Base-by-base conservation (phyloP, 1,140 invertebrate genomes). In the Drosophila micromelanica region DNA sequence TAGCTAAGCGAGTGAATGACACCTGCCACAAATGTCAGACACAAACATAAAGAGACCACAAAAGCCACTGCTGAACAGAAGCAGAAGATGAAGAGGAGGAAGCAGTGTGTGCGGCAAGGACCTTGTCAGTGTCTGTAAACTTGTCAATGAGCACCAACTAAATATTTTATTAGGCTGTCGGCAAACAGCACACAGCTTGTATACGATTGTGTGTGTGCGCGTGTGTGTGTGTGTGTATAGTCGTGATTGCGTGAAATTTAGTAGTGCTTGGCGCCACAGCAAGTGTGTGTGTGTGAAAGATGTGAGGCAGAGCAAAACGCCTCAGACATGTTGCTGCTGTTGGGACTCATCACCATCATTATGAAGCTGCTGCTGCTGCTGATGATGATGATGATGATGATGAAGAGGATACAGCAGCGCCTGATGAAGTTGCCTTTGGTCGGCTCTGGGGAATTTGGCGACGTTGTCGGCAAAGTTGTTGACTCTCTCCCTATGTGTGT, bases 161-260 rank as follows among this genome's bases (percentile, higher is more conserved):
- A 90, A 90, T 90, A 90, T 90, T 90, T 90, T 91, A 90, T 90
- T 91, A 90, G 89, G 71, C 89, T 80, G 73, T 81, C 84, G 72
- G 55, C 64, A 70, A 69, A 80, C 38, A 62, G 23, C 17, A 59
- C 45, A 43, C 52, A 17, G 42, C 15, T 45, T 45, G 45, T 37
- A 32, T 42, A 30, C 52, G 46, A 49, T 23, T 60, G 55, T 54
- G 62, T 57, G 55, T 54, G 32, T 73, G 57, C 56, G 13, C 56
- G 46, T 69, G 17, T 52, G 63, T 49, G 61, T 49, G 48, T 74
- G 57, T 84, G 72, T 79, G 65, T 80, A 76, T 65, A 77, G 87
- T 90, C 76, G 81, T 87, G 87, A 90, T 90, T 90, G 87, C 81
- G 76, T 87, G 76, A 80, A 90, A 90, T 80, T 84, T 87, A 87